These are phyloP conservation scores for Chiloscyllium plagiosum DNA, from an alignment of 2,113 vertebrate species.

Conservation along the genomic window DNA sequence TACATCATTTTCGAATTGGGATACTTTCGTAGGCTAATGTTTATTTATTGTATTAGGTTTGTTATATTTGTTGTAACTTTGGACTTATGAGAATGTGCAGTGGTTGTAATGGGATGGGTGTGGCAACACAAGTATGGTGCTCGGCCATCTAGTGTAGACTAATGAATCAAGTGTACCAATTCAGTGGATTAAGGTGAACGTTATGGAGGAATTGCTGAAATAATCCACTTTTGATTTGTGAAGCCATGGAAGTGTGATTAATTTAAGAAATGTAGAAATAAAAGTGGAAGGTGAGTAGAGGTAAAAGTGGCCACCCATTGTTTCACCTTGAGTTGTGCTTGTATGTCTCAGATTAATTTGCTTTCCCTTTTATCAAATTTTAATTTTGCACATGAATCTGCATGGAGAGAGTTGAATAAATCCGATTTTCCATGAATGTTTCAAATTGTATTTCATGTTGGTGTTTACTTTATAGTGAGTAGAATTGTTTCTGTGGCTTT, in stretches of 20 bases:
- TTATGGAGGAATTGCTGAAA: not conserved
- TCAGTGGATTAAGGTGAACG: not conserved
- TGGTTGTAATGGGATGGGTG: slow-evolving; percentile 7
- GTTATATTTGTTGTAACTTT: not conserved
- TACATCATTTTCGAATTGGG: not conserved
- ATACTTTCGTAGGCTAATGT: not conserved
- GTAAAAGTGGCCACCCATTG: not conserved
- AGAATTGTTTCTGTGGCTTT: not conserved
- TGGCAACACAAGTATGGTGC: not conserved
- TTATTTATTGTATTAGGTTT: not conserved
- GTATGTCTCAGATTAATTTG: not conserved
- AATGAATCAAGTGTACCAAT: not conserved
- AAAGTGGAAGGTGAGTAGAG: too few relatives aligned
- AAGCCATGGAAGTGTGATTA: not conserved
- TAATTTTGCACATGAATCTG: not conserved
- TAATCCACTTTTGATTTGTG: not conserved
- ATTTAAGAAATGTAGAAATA: not conserved
- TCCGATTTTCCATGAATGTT: not conserved
- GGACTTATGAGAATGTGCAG: not conserved
- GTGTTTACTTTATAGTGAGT: not conserved
- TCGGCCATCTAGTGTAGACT: not conserved
- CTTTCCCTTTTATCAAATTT: not conserved
- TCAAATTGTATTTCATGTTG: not conserved
- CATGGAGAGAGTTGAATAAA: not conserved
- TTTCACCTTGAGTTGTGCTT: not conserved